phyloP scores from a whole-genome alignment of 2,113 vertebrate genomes.

The Dunckerocampus dactyliophorus region DNA sequence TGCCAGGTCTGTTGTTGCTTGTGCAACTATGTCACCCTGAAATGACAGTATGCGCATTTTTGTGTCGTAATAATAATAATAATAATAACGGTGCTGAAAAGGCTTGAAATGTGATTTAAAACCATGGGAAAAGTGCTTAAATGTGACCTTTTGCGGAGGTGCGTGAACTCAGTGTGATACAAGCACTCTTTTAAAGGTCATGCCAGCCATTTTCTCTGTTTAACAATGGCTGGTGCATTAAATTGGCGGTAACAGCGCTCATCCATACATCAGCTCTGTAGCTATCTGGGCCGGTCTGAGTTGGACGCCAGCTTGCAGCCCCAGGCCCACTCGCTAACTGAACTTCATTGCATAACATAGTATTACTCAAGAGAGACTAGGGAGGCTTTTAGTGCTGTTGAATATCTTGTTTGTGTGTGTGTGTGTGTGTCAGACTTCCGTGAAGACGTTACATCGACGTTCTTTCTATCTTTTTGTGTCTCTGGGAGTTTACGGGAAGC shows the following conservation, averaged over 20 bases:
- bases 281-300: slow-evolving; percentile 36
- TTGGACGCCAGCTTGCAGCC: slow-evolving; percentile 45
- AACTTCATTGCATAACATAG: slow-evolving; percentile 61
- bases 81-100: not conserved
- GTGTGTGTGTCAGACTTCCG: slow-evolving; percentile 20
- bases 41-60: not conserved
- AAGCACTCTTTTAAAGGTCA: slow-evolving; percentile 18
- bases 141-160: not conserved
- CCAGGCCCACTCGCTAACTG: slow-evolving; percentile 50
- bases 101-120: not conserved
- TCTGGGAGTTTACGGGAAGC: slow-evolving; percentile 17
- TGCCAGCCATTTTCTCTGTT: not conserved
- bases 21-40: not conserved
- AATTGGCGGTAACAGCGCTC: slow-evolving; percentile 1
- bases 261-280: not conserved
- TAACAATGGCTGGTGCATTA: slow-evolving; percentile 10
- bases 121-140: not conserved
- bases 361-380: slow-evolving; percentile 52
- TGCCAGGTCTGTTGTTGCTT: not conserved
- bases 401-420: slow-evolving; percentile 15
- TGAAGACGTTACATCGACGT: slow-evolving; percentile 14
- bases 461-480: not conserved
- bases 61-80: too few species aligned
- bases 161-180: slow-evolving; percentile 2
- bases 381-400: slow-evolving; percentile 56